Evolutionary conservation across 2,888 invertebrate species (phyloP), one percentile per base, ranked within the genome.

Genomic region (Lasius platythorax): DNA sequence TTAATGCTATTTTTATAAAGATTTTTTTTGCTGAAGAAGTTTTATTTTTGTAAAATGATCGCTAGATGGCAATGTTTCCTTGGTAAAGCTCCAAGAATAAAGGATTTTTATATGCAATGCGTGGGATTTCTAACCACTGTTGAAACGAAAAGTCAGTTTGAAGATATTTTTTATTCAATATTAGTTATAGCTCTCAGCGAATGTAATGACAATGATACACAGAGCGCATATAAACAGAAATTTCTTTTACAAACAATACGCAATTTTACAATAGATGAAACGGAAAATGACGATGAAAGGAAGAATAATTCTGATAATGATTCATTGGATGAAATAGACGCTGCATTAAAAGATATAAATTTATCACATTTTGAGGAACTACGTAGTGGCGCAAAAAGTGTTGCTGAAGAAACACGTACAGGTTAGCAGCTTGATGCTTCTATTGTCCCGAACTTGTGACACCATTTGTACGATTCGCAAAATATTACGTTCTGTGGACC

Each of bases 51-150:
- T 23, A 68, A 68, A 68, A 68, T 68, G 67, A 9, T 68, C 15
- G 8, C 67, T 28, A 67, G 6, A 18, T 67, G 67, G 28, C 9
- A 46, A 46, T 68, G 67, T 3, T 68, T 68, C 5, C 46, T 2
- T 46, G 18, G 28, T 0, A 68, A 46, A 68, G 30, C 67, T 68
- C 46, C 67, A 46, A 46, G 46, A 30, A 68, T 46, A 1, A 68
- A 68, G 46, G 67, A 68, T 46, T 68, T 70, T 53, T 70, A 23
- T 12, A 6, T 70, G 8, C 53, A 37, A 70, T 70, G 70, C 23
- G 37, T 70, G 0, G 53, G 70, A 53, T 53, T 53, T 70, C n/a
- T 70, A 23, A 70, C 33, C 0, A 70, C 70, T 8, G 11, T 70
- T n/a, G n/a, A 53, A 23, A n/a, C 53, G 3, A 53, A 37, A 23